Percentiles rank a stretch among this genome's conserved stretches.
Conservation (phyloP, 2,888 invertebrate genomes). For the Drepanosiphum platanoidis region DNA sequence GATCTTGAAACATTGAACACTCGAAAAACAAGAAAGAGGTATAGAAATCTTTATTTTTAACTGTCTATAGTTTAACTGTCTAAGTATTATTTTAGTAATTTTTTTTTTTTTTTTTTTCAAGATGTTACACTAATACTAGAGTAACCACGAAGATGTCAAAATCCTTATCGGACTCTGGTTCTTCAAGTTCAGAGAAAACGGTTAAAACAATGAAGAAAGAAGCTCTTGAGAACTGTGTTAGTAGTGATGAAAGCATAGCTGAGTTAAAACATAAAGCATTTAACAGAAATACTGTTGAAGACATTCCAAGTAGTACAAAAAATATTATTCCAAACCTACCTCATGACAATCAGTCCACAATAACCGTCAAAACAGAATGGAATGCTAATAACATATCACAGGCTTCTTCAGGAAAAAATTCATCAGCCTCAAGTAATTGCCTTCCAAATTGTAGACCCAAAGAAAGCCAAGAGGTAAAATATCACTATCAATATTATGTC, state of each 20-base stretch:
- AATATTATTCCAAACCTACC: constrained; percentile 4
- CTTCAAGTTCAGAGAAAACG: constrained; percentile 18
- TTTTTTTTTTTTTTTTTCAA: constrained; percentile 5
- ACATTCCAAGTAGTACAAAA: constrained; percentile 54
- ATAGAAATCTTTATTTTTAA: constrained; percentile 10
- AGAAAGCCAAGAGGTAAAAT: neutral
- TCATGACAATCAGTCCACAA: neutral
- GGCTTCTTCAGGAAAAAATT: constrained; percentile 27
- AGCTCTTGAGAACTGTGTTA: neutral
- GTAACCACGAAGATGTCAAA: neutral
- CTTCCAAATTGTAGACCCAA: neutral
- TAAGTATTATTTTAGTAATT: no score
- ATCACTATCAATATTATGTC: constrained; percentile 21
- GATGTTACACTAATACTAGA: constrained; percentile 52
- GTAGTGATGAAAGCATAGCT: constrained; percentile 1
- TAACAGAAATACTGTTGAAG: neutral
- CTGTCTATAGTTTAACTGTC: neutral
- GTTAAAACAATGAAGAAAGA: constrained; percentile 20
- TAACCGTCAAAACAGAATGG: constrained; percentile 32
- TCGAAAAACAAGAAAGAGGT: constrained; percentile 60
- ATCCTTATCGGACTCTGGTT: constrained; percentile 16
- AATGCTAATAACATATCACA: constrained; percentile 6
- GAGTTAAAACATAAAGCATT: constrained; percentile 3
- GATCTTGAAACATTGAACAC: constrained; percentile 53
- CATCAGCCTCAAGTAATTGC: constrained; percentile 7